phyloP scores from a whole-genome alignment of 2,888 invertebrate species.

The Phytoseiulus persimilis region DNA sequence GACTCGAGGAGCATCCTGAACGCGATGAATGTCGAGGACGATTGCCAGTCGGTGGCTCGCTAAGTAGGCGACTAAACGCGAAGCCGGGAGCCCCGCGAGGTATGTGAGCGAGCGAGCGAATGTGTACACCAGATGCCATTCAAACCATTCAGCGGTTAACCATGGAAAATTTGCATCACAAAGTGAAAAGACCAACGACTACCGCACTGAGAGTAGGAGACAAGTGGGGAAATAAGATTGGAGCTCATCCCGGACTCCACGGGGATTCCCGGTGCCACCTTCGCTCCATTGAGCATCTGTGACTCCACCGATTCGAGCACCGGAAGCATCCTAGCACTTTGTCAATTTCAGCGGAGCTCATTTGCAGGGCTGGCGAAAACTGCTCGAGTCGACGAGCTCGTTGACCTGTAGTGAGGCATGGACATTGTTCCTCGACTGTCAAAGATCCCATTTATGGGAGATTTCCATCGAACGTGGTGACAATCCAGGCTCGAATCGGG shows the following conservation, averaged over 20 bases:
- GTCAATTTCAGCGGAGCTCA: background rate
- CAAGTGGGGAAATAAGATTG: background rate
- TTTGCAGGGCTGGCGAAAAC: background rate
- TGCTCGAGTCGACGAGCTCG: no score
- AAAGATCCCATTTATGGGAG: no score
- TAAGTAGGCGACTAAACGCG: background rate
- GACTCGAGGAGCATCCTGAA: background rate
- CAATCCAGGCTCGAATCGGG: no score
- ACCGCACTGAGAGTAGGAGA: background rate
- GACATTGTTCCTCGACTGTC: no score
- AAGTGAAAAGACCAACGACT: background rate
- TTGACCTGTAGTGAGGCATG: no score
- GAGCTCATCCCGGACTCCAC: background rate
- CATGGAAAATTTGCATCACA: constrained; percentile 5
- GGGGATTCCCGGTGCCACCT: background rate
- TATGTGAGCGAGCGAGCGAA: background rate
- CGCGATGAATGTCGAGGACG: background rate
- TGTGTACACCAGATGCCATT: background rate
- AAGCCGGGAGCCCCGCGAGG: background rate
- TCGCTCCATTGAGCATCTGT: background rate
- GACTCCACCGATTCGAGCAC: background rate
- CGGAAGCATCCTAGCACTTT: background rate
- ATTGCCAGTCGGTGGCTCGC: background rate
- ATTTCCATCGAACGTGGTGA: no score
- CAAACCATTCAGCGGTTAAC: background rate